Conservation (phyloP, 2,797 vertebrate genomes). For the Eulemur coronatus region DNA sequence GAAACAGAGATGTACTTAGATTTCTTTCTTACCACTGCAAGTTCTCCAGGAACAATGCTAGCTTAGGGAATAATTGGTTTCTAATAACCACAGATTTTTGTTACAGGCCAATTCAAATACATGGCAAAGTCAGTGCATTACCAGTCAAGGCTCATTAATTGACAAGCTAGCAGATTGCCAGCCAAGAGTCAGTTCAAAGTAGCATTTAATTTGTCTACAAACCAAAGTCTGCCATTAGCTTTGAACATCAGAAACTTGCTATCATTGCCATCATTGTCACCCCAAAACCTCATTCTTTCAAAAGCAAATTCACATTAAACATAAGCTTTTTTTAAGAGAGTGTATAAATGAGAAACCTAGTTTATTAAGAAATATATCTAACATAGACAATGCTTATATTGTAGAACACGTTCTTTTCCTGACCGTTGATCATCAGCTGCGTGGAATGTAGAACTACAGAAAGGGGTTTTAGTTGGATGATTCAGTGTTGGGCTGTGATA, state of each 20-base stretch:
- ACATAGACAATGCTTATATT: neutral
- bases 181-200: neutral
- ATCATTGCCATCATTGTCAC: neutral
- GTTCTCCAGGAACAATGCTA: neutral
- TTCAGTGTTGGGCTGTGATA: neutral
- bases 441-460: neutral
- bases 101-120: constrained; percentile 2
- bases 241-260: constrained; percentile 5
- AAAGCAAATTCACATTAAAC: neutral
- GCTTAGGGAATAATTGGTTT: constrained; percentile 9
- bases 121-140: neutral
- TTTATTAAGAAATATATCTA: neutral
- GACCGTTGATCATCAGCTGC: neutral
- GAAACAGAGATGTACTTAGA: neutral
- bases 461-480: neutral
- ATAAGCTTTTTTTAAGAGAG: neutral
- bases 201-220: neutral
- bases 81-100: neutral
- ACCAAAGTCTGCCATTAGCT: neutral
- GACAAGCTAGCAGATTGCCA: neutral
- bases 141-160: neutral
- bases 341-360: neutral
- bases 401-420: neutral
- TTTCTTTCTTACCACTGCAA: neutral
- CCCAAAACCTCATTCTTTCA: neutral